phyloP scores from a whole-genome alignment of 2,113 vertebrate species.

The Larimichthys polyactis region DNA sequence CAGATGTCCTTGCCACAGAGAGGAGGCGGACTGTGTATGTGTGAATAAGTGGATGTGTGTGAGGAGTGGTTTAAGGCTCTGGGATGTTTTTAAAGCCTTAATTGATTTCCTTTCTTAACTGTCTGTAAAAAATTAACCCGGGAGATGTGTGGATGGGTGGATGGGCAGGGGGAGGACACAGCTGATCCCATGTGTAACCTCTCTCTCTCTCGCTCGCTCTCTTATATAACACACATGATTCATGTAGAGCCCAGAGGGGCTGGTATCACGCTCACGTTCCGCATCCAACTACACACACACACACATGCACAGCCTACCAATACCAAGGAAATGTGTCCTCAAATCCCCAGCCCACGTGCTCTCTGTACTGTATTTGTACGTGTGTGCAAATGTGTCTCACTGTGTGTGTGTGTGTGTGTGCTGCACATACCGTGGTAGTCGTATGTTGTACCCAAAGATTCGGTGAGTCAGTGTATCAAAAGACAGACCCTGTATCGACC shows the following conservation, averaged over 20 bases:
- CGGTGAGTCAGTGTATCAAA: conserved; percentile 10
- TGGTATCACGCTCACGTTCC: conserved; percentile 65
- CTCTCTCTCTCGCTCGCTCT: conserved; percentile 7
- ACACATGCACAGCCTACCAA: conserved; percentile 38
- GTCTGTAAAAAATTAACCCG: conserved; percentile 39
- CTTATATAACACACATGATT: conserved; percentile 78
- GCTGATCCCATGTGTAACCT: conserved; percentile 50
- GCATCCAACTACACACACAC: conserved; percentile 16
- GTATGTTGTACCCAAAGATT: not conserved
- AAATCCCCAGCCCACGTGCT: conserved; percentile 62
- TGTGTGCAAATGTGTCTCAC: not conserved
- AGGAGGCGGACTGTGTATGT: conserved; percentile 47
- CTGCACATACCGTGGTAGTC: not conserved
- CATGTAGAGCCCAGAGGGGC: conserved; percentile 64
- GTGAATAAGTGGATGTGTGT: conserved; percentile 36
- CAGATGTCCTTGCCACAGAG: conserved; percentile 77
- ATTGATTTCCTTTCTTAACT: conserved; percentile 58
- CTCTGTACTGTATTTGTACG: conserved; percentile 13
- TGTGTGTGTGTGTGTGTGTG: not conserved
- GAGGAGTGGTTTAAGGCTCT: conserved; percentile 19
- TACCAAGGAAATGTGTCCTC: conserved; percentile 48
- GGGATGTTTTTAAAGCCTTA: conserved; percentile 38
- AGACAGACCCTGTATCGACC: not conserved
- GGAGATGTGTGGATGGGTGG: conserved; percentile 9
- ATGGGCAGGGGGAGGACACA: conserved; percentile 24